A percentile compares a stretch with the other conserved stretches of the same genome.
phyloP scores from a whole-genome alignment of 2,888 invertebrate genomes.

The Caenorhabditis angaria region DNA sequence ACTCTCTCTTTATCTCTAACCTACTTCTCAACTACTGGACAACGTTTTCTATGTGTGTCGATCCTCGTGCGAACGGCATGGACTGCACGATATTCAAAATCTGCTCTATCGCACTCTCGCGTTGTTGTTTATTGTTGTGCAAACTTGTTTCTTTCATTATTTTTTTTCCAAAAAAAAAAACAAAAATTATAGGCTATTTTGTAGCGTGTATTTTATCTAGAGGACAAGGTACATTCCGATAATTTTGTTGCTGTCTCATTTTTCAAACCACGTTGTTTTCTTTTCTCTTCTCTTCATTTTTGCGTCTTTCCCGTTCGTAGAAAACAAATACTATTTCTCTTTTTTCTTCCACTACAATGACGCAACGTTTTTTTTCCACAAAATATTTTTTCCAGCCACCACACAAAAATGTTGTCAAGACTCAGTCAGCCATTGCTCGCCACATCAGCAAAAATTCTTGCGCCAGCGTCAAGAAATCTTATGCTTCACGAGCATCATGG shows the following conservation, averaged over 20 bases:
- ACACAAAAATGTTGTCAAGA: constrained; percentile 55
- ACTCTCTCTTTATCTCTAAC: neutral
- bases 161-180: too few relatives aligned
- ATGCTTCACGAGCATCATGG: constrained; percentile 71
- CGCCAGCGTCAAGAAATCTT: constrained; percentile 54
- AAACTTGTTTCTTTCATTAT: too few relatives aligned
- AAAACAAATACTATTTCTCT: constrained; percentile 5
- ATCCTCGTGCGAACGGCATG: neutral
- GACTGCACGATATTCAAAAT: neutral
- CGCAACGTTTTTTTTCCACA: neutral
- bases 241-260: neutral
- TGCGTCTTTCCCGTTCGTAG: constrained; percentile 2
- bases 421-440: constrained; percentile 55
- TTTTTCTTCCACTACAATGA: neutral
- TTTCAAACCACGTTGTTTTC: neutral
- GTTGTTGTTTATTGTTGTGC: neutral
- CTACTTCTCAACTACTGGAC: too few relatives aligned
- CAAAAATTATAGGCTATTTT: too few relatives aligned
- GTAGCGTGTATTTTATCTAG: constrained; percentile 7
- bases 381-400: constrained; percentile 7
- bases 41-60: neutral
- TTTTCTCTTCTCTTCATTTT: neutral
- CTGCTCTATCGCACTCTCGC: neutral
- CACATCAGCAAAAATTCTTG: constrained; percentile 52
- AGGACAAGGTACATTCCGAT: neutral